Conservation (phyloP, 2,113 vertebrate species). For the Barbus barbus region DNA sequence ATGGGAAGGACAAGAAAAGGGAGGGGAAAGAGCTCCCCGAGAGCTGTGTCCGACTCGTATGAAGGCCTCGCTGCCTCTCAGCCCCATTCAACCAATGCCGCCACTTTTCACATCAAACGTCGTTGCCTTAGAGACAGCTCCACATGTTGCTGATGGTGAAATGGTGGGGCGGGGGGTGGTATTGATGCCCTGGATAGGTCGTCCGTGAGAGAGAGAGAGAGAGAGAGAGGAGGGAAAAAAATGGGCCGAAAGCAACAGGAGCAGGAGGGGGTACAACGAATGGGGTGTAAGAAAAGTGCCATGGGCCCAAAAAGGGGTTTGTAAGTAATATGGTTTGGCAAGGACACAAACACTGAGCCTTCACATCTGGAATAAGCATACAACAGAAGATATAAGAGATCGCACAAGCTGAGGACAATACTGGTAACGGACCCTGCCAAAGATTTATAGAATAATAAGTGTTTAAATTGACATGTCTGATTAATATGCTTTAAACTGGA, state of each 20-base stretch:
- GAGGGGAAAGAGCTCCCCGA: conserved; percentile 45
- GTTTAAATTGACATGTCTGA: not conserved
- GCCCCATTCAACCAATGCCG: conserved; percentile 62
- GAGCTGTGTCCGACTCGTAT: conserved; percentile 51
- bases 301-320: conserved; percentile 43
- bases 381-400: not conserved
- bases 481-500: not conserved
- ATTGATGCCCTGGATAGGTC: conserved; percentile 52
- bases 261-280: conserved; percentile 32
- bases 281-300: conserved; percentile 40
- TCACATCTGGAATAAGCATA: conserved; percentile 34
- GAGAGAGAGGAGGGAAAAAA: not conserved
- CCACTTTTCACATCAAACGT: conserved; percentile 70
- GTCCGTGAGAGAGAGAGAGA: conserved; percentile 18
- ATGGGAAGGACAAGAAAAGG: conserved; percentile 41
- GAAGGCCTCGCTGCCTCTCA: conserved; percentile 60
- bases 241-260: conserved; percentile 32
- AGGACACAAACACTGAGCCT: conserved; percentile 6
- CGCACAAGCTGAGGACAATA: not conserved
- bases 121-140: conserved; percentile 68
- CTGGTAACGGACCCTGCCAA: not conserved
- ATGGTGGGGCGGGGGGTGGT: conserved; percentile 45
- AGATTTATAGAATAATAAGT: no score
- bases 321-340: conserved; percentile 36
- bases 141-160: conserved; percentile 64